A percentile compares a stretch with the other conserved stretches of the same genome.
Conservation (phyloP, 2,113 vertebrate species). For the Ceratotherium simum region DNA sequence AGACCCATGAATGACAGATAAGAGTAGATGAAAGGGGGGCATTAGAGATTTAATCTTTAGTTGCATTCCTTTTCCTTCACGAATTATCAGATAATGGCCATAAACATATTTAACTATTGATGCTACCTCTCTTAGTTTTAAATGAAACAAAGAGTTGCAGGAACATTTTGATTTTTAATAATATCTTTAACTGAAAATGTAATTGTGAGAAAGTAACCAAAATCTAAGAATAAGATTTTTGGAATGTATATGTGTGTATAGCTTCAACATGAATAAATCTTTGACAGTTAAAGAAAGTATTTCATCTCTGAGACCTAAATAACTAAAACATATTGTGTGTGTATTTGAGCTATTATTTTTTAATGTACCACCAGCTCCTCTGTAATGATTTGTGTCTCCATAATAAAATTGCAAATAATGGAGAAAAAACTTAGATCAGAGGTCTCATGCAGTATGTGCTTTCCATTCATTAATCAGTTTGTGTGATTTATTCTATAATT, state of each 20-base stretch:
- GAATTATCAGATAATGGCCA: background rate
- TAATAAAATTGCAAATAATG: background rate
- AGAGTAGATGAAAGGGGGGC: background rate
- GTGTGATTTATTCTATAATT: background rate
- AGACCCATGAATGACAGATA: background rate
- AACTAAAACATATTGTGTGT: background rate
- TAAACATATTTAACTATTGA: background rate
- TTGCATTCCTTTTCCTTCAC: background rate
- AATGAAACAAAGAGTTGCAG: background rate
- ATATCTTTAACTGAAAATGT: background rate
- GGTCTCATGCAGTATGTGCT: background rate
- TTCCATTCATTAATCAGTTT: background rate
- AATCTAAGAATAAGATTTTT: background rate
- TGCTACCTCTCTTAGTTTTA: background rate
- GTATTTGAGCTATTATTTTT: background rate
- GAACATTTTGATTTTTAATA: background rate
- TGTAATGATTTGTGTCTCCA: background rate
- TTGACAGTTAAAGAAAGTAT: constrained; percentile 34
- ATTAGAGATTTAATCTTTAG: background rate
- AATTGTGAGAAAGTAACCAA: background rate
- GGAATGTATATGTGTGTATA: background rate
- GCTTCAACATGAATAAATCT: background rate
- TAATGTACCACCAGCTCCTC: background rate
- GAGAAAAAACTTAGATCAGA: background rate
- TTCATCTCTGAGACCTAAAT: background rate